Percentiles rank a stretch among this genome's conserved stretches.
These are phyloP conservation scores for Polymixis lichenea DNA, from an alignment of 2,888 invertebrate genomes.

Conservation along the genomic window DNA sequence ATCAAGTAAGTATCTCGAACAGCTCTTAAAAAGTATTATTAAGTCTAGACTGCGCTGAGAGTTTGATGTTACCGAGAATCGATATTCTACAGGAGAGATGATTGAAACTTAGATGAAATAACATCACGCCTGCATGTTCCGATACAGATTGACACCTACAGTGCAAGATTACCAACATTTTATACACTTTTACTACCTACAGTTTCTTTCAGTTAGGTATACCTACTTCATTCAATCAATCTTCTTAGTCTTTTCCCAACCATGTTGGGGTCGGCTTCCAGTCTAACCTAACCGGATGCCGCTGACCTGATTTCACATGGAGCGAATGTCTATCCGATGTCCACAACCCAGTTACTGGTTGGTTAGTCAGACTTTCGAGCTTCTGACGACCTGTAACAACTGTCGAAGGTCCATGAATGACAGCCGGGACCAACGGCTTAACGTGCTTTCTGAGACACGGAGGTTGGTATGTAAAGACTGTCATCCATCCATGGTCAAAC, in stretches of 20 bases:
- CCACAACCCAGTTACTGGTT: too few relatives aligned
- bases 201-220: background rate
- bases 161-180: background rate
- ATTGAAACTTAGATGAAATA: constrained; percentile 8
- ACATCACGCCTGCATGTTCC: background rate
- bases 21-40: background rate
- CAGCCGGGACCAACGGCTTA: too few relatives aligned
- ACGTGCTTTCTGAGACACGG: too few relatives aligned
- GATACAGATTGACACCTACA: background rate
- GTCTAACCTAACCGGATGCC: background rate
- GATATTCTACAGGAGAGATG: background rate
- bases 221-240: too few relatives aligned
- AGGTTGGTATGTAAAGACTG: too few relatives aligned
- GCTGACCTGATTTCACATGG: too few relatives aligned
- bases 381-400: too few relatives aligned
- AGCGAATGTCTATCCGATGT: too few relatives aligned
- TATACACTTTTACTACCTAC: background rate
- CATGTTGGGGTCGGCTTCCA: background rate
- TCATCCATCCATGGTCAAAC: too few relatives aligned
- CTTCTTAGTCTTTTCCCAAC: background rate
- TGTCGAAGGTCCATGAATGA: too few relatives aligned
- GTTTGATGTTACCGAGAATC: background rate
- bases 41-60: constrained; percentile 13
- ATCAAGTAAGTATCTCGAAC: background rate
- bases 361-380: too few relatives aligned